Conservation (phyloP, 1,140 invertebrate genomes). For the Drosophila repleta region DNA sequence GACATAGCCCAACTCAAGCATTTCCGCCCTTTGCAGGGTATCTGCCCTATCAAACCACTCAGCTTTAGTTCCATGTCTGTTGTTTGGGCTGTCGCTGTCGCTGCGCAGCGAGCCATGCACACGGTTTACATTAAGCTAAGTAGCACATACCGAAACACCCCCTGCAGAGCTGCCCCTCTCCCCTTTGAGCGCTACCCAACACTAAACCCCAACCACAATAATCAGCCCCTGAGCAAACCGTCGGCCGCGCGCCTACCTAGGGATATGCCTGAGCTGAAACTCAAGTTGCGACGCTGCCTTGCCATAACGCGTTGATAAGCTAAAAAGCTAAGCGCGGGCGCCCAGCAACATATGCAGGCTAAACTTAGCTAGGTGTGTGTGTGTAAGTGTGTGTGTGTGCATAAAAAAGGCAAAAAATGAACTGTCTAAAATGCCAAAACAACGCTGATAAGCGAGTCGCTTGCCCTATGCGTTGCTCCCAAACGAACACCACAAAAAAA, state of each 20-base stretch:
- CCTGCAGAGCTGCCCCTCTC: constrained; percentile 2
- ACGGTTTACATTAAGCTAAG: constrained; percentile 78
- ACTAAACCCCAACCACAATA: constrained; percentile 13
- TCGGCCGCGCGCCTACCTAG: constrained; percentile 62
- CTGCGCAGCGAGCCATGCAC: constrained; percentile 73
- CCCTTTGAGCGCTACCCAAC: no score
- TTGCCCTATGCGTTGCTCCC: constrained; percentile 25
- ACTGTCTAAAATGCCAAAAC: constrained; percentile 61
- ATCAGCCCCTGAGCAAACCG: constrained; percentile 31
- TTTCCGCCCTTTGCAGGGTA: not conserved
- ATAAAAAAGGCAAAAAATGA: constrained; percentile 45
- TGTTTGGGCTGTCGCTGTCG: constrained; percentile 10
- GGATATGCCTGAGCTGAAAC: constrained; percentile 23
- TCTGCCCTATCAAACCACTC: not conserved
- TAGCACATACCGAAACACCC: constrained; percentile 43
- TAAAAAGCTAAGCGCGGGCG: constrained; percentile 57
- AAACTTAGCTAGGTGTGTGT: constrained; percentile 27
- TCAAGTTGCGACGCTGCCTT: constrained; percentile 31
- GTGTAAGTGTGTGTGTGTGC: constrained; percentile 6
- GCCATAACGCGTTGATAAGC: constrained; percentile 76
- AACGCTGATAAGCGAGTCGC: constrained; percentile 66
- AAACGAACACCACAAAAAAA: not conserved
- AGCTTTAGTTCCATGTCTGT: not conserved
- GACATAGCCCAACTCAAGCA: not conserved
- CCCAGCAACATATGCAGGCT: constrained; percentile 31